phyloP scores from a whole-genome alignment of 1,140 invertebrate species.

The Argopecten irradians region DNA sequence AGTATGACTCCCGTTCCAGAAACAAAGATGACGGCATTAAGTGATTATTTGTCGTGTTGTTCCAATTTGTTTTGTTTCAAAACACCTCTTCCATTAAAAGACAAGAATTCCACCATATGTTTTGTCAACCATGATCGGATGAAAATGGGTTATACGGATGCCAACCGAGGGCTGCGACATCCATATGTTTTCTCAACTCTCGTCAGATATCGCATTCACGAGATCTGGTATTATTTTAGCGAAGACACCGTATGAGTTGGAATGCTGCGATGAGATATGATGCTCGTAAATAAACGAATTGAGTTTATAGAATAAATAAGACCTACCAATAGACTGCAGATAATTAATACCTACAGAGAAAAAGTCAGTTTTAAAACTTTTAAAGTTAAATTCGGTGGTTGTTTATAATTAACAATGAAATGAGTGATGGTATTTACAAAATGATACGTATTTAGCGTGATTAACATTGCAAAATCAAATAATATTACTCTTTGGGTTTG shows the following conservation, averaged over 20 bases:
- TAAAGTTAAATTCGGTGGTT: no score
- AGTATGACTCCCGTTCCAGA: background rate
- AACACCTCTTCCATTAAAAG: slow-evolving; percentile 8
- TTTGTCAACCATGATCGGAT: background rate
- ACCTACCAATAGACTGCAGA: background rate
- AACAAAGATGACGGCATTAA: background rate
- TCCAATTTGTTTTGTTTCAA: slow-evolving; percentile 24
- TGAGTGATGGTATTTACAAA: no score
- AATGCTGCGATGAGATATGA: background rate
- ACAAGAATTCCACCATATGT: slow-evolving; percentile 29
- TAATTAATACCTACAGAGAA: background rate
- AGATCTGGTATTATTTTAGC: slow-evolving; percentile 39
- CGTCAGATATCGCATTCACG: slow-evolving; percentile 22
- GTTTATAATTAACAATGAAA: no score
- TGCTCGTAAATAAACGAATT: slow-evolving; percentile 27
- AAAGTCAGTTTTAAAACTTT: no score
- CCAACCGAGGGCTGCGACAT: slow-evolving; percentile 28
- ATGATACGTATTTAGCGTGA: no score
- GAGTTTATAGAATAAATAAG: slow-evolving; percentile 45
- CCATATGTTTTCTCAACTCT: slow-evolving; percentile 43
- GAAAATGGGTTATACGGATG: slow-evolving; percentile 11
- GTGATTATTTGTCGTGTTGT: background rate
- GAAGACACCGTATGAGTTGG: slow-evolving; percentile 27
- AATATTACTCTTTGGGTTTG: no score
- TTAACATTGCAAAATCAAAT: no score